Percentiles rank a stretch among this genome's conserved stretches.
phyloP scores from a whole-genome alignment of 2,113 vertebrate genomes.

The Paradoxurus hermaphroditus region DNA sequence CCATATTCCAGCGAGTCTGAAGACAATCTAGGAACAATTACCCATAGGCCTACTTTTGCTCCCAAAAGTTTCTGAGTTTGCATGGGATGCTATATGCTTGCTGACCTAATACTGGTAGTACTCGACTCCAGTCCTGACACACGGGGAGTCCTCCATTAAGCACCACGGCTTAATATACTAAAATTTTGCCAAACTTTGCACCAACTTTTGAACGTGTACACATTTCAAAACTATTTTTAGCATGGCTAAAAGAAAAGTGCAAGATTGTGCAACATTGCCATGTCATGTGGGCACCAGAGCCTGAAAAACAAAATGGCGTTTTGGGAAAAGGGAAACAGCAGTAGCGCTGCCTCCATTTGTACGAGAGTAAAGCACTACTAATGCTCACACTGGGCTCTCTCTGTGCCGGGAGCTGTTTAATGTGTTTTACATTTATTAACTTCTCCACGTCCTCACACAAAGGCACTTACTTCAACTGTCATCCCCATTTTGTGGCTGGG shows the following conservation, averaged over 20 bases:
- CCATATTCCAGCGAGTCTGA: background rate
- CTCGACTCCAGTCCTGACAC: background rate
- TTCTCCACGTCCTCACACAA: background rate
- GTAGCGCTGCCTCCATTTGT: background rate
- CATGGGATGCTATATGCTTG: background rate
- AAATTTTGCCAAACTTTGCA: background rate
- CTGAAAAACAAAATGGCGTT: background rate
- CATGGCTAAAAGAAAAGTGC: background rate
- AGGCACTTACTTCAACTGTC: no score
- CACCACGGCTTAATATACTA: background rate
- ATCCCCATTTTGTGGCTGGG: background rate
- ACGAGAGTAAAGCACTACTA: no score
- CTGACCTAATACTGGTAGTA: background rate
- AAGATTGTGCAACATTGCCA: background rate
- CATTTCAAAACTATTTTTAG: background rate
- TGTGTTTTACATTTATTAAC: background rate
- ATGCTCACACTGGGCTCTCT: rapidly evolving
- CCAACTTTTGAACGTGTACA: background rate
- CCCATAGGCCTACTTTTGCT: background rate
- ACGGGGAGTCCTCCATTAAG: background rate
- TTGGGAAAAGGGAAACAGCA: background rate
- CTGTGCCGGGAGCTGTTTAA: rapidly evolving
- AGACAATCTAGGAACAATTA: background rate
- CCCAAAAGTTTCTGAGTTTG: background rate
- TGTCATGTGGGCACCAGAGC: background rate